These are phyloP conservation scores for Parasteatoda tepidariorum DNA, from an alignment of 1,140 invertebrate genomes.

Conservation along the genomic window DNA sequence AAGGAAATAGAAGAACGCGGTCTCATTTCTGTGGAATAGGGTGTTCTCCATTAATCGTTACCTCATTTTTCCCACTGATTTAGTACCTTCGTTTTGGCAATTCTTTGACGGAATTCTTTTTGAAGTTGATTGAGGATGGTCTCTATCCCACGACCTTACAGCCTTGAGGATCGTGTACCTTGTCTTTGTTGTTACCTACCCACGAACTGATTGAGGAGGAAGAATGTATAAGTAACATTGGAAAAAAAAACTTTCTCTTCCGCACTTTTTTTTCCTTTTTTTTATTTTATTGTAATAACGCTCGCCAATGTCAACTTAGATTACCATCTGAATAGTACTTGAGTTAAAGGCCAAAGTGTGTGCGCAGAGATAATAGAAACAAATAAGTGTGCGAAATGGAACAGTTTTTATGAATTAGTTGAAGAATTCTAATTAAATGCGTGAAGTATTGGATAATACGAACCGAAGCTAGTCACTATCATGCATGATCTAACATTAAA, in stretches of 20 bases:
- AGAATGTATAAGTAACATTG: neutral
- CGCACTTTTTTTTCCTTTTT: neutral
- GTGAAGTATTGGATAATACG: too few relatives aligned
- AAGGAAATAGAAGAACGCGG: neutral
- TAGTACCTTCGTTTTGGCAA: neutral
- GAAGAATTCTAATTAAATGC: too few relatives aligned
- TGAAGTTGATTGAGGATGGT: neutral
- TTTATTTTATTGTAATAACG: neutral
- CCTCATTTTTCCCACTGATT: neutral
- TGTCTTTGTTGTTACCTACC: neutral
- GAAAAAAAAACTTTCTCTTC: neutral
- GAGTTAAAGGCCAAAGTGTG: too few relatives aligned
- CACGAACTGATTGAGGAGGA: neutral
- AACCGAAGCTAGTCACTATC: too few relatives aligned
- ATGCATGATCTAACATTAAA: too few relatives aligned
- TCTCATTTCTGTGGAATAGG: neutral
- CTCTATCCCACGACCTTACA: neutral
- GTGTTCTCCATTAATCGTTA: neutral
- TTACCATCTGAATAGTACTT: neutral
- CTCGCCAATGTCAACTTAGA: neutral
- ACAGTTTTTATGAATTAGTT: too few relatives aligned
- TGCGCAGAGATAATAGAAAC: too few relatives aligned
- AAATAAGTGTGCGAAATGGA: too few relatives aligned
- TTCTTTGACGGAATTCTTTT: neutral
- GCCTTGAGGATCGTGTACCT: neutral